A percentile compares a stretch with the other conserved stretches of the same genome.
Conservation (phyloP, 2,888 invertebrate genomes). For the Cepaea hortensis region DNA sequence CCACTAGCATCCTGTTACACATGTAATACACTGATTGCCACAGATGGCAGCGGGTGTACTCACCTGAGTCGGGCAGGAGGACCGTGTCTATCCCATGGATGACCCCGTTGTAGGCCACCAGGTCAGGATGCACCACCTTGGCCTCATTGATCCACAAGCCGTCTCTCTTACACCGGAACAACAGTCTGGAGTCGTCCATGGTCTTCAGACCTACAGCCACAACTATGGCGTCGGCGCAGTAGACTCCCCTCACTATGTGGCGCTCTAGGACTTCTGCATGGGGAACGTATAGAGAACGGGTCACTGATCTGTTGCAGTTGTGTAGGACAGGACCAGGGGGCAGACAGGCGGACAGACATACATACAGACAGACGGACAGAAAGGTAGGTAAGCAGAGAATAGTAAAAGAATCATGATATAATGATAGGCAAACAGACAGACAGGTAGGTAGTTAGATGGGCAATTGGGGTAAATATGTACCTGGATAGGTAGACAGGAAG, state of each 20-base stretch:
- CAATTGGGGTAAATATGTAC: not conserved
- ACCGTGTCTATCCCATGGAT: constrained; percentile 78
- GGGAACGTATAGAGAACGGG: too few relatives aligned
- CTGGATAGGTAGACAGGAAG: not conserved
- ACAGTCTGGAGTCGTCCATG: constrained; percentile 73
- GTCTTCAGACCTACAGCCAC: constrained; percentile 76
- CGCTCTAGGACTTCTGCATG: constrained; percentile 77
- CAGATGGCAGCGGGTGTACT: constrained; percentile 1
- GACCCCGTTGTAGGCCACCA: constrained; percentile 77
- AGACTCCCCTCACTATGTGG: constrained; percentile 77
- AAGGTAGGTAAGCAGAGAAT: not conserved
- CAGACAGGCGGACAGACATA: not conserved
- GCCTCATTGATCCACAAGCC: constrained; percentile 76
- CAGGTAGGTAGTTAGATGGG: not conserved
- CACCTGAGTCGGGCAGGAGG: constrained; percentile 78
- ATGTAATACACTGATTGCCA: too few relatives aligned
- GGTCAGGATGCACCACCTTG: constrained; percentile 74
- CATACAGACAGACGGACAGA: not conserved
- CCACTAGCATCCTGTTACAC: too few relatives aligned
- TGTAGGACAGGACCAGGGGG: too few relatives aligned
- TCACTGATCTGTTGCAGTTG: too few relatives aligned
- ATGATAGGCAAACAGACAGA: not conserved
- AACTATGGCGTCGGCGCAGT: constrained; percentile 78
- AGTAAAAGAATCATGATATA: not conserved
- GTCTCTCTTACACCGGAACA: constrained; percentile 76